Evolutionary conservation across 2,113 vertebrate species (phyloP).

Genomic region (Circaetus gallicus): DNA sequence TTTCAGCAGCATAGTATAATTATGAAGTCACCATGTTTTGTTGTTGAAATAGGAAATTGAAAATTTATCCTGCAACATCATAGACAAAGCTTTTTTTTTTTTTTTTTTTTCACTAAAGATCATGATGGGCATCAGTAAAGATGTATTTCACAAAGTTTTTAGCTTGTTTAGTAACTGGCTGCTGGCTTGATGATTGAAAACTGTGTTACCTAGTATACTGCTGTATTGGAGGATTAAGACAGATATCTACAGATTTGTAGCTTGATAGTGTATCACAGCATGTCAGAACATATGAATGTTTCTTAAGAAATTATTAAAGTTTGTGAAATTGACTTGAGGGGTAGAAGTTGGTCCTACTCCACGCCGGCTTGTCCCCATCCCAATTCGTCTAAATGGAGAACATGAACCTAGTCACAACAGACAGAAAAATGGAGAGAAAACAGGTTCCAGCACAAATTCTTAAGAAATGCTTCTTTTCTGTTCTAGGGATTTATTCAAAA

Average conservation of each 20-base stretch:
- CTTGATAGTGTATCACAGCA: background rate
- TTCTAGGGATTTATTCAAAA: background rate
- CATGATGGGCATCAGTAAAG: background rate
- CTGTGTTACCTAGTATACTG: background rate
- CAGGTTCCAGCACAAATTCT: background rate
- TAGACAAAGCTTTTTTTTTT: background rate
- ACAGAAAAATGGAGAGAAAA: background rate
- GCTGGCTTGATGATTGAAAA: background rate
- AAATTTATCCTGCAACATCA: background rate
- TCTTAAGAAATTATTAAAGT: background rate
- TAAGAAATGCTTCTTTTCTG: background rate
- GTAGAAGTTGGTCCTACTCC: background rate
- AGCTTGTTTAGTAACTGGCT: background rate
- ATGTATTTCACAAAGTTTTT: background rate
- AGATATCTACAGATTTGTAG: background rate
- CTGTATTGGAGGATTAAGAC: background rate
- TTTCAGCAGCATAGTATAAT: background rate
- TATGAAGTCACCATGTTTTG: background rate
- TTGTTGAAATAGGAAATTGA: background rate
- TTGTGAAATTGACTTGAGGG: background rate
- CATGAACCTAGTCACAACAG: background rate
- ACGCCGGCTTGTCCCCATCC: background rate
- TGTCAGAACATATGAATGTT: background rate
- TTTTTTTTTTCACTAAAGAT: background rate
- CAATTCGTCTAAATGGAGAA: background rate